phyloP scores from a whole-genome alignment of 2,888 invertebrate genomes.

The Frankliniella intonsa region DNA sequence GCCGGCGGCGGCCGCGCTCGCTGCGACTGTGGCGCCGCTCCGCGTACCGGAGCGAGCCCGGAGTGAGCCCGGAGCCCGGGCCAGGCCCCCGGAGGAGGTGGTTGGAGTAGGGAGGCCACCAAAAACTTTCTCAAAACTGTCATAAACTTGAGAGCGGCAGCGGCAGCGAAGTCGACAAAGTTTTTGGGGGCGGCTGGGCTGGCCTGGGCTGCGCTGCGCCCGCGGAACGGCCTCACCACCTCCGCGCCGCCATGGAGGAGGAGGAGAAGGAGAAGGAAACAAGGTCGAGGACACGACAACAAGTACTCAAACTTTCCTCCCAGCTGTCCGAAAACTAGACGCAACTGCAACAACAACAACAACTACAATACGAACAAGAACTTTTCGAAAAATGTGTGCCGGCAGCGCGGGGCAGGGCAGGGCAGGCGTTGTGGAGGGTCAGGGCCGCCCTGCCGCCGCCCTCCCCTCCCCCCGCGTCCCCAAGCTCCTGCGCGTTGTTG shows the following conservation, averaged over 20 bases:
- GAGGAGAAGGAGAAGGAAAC: not conserved
- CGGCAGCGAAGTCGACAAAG: conserved; percentile 5
- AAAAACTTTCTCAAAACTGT: conserved; percentile 25
- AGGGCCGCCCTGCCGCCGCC: not conserved
- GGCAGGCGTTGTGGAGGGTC: not conserved
- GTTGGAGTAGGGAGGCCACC: not conserved
- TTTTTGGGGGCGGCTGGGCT: not conserved
- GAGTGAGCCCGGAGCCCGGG: not conserved
- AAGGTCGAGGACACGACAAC: conserved; percentile 24
- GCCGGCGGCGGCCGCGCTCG: too few species aligned
- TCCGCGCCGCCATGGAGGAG: too few species aligned
- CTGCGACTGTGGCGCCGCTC: too few species aligned
- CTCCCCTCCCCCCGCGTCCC: not conserved
- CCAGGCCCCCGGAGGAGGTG: not conserved
- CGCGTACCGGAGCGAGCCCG: too few species aligned
- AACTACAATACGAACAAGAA: not conserved
- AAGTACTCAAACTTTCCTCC: conserved; percentile 24
- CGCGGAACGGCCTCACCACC: too few species aligned
- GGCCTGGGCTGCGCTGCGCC: not conserved
- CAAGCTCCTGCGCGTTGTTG: not conserved
- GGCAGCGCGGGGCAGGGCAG: not conserved
- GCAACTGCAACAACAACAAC: not conserved
- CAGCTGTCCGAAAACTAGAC: conserved; percentile 21
- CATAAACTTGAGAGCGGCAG: conserved; percentile 15
- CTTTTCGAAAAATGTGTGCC: conserved; percentile 21